Conservation (phyloP, 1,140 invertebrate species). For the Penaeus japonicus region DNA sequence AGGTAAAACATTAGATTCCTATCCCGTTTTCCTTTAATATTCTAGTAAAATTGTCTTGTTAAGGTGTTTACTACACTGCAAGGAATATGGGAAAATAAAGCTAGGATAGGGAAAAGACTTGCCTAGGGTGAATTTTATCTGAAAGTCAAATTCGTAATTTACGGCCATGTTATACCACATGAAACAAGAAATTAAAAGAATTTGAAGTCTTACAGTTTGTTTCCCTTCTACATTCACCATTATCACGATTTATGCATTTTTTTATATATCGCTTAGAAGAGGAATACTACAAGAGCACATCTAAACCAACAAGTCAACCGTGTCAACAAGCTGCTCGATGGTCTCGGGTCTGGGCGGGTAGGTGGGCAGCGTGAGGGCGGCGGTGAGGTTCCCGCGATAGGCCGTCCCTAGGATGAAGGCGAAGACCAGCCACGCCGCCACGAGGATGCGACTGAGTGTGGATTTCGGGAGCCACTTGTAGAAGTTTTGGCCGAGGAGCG, state of each 20-base stretch:
- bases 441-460: neutral
- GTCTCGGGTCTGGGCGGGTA: constrained; percentile 30
- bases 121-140: too few species aligned
- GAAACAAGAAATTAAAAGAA: too few species aligned
- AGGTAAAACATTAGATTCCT: neutral
- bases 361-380: constrained; percentile 37
- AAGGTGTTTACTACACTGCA: too few species aligned
- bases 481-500: constrained; percentile 14
- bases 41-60: too few species aligned
- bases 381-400: constrained; percentile 36
- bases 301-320: neutral
- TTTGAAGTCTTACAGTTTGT: too few species aligned
- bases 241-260: neutral
- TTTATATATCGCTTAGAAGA: neutral
- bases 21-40: too few species aligned
- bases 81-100: too few species aligned
- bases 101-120: too few species aligned
- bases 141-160: too few species aligned
- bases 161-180: too few species aligned
- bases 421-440: constrained; percentile 11
- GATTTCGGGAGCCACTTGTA: neutral
- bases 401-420: neutral
- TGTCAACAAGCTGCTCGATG: neutral
- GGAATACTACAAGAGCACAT: neutral
- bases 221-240: too few species aligned